A percentile compares a stretch with the other conserved stretches of the same genome.
These are phyloP conservation scores for Sorex maritimensis DNA, from an alignment of 2,797 vertebrate species.

Conservation along the genomic window DNA sequence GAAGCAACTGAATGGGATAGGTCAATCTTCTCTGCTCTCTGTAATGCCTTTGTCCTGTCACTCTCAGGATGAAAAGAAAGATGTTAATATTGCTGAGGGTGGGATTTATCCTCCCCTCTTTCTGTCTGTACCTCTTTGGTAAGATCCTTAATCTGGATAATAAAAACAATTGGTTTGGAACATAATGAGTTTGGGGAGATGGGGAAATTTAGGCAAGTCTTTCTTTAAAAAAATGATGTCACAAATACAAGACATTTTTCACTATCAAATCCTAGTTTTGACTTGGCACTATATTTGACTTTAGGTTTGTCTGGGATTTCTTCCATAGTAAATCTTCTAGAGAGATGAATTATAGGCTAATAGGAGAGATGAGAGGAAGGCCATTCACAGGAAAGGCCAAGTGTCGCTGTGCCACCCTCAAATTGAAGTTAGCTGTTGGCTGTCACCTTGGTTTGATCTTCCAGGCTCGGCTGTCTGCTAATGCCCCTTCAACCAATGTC, in stretches of 20 bases:
- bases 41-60: neutral
- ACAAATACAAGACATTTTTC: neutral
- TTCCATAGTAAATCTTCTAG: neutral
- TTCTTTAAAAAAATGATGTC: neutral
- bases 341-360: neutral
- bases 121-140: neutral
- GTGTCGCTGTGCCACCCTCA: neutral
- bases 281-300: conserved; percentile 52
- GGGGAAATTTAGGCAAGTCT: neutral
- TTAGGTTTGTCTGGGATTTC: neutral
- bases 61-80: neutral
- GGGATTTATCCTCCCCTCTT: neutral
- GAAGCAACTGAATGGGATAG: neutral
- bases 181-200: neutral
- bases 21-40: neutral
- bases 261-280: neutral
- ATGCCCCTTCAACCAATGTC: conserved; percentile 17
- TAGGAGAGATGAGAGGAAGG: neutral
- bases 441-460: neutral
- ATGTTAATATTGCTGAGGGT: neutral
- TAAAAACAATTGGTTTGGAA: conserved; percentile 13
- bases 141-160: neutral
- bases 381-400: conserved; percentile 10
- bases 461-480: neutral
- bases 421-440: neutral